These are phyloP conservation scores for Andricus grossulariae DNA, from an alignment of 1,140 invertebrate genomes.

Conservation along the genomic window DNA sequence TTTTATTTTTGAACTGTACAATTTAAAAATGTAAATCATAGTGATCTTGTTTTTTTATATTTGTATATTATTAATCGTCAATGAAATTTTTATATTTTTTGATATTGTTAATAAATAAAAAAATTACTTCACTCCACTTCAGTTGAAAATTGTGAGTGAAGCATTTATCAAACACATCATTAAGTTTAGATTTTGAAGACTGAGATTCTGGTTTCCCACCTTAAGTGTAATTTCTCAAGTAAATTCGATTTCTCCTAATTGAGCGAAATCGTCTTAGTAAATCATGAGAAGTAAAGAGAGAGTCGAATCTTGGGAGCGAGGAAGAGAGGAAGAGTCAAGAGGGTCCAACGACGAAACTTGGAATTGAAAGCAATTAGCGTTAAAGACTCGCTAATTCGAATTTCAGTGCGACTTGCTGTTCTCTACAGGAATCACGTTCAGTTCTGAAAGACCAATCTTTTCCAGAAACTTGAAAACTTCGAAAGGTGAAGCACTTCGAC, in stretches of 20 bases:
- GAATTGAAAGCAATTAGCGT: constrained; percentile 56
- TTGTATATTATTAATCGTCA: too few relatives aligned
- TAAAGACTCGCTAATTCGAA: constrained; percentile 57
- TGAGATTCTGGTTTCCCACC: background rate
- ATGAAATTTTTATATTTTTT: too few relatives aligned
- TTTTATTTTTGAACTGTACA: too few relatives aligned
- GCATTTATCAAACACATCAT: background rate
- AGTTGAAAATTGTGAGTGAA: background rate
- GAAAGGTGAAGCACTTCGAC: too few relatives aligned
- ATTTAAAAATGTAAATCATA: too few relatives aligned
- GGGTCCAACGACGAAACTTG: constrained; percentile 44
- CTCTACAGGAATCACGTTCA: constrained; percentile 51
- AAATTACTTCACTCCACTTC: background rate
- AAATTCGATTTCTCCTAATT: constrained; percentile 45
- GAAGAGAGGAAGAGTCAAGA: constrained; percentile 11
- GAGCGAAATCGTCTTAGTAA: constrained; percentile 38
- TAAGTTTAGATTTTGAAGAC: background rate
- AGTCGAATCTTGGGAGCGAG: constrained; percentile 27
- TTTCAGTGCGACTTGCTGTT: constrained; percentile 52
- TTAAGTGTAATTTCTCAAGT: constrained; percentile 22
- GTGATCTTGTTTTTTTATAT: too few relatives aligned
- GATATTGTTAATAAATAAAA: too few relatives aligned
- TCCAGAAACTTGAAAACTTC: constrained; percentile 6
- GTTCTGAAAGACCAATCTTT: constrained; percentile 40
- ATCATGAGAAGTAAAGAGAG: constrained; percentile 38